These are phyloP conservation scores for Neosalanx taihuensis DNA, from an alignment of 2,797 vertebrate genomes.

Conservation along the genomic window DNA sequence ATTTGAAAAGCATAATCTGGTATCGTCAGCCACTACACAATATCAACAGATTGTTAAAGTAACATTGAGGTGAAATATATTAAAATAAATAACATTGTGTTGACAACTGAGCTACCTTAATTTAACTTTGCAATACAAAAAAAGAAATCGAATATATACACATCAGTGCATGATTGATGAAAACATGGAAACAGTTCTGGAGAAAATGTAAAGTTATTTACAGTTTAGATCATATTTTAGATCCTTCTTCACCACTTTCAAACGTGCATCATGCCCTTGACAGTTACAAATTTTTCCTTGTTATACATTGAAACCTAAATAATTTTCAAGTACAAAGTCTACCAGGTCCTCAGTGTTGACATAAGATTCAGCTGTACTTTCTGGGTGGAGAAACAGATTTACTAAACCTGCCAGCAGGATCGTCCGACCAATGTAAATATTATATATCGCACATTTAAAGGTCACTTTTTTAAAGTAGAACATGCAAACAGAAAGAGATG, in stretches of 20 bases:
- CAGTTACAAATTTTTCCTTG: background rate
- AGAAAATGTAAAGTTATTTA: constrained; percentile 6
- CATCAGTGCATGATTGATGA: constrained; percentile 2
- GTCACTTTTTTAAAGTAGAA: constrained; percentile 17
- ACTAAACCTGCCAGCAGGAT: constrained; percentile 33
- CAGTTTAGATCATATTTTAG: background rate
- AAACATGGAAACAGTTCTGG: background rate
- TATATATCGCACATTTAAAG: constrained; percentile 8
- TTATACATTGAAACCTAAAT: background rate
- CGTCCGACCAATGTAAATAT: background rate
- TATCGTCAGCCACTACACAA: background rate
- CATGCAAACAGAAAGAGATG: background rate
- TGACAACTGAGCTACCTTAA: background rate
- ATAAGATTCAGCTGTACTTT: background rate
- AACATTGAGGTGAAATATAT: background rate
- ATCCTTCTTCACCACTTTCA: constrained; percentile 5
- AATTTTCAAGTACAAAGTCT: background rate
- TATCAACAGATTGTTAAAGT: constrained; percentile 7
- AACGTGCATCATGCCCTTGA: background rate
- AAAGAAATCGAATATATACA: constrained; percentile 35
- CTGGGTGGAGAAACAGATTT: background rate
- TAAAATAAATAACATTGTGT: background rate
- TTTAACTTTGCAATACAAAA: constrained; percentile 27
- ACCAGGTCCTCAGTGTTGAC: background rate
- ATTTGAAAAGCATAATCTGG: background rate